phyloP scores from a whole-genome alignment of 2,888 invertebrate species.

The Leucophora obtusa region DNA sequence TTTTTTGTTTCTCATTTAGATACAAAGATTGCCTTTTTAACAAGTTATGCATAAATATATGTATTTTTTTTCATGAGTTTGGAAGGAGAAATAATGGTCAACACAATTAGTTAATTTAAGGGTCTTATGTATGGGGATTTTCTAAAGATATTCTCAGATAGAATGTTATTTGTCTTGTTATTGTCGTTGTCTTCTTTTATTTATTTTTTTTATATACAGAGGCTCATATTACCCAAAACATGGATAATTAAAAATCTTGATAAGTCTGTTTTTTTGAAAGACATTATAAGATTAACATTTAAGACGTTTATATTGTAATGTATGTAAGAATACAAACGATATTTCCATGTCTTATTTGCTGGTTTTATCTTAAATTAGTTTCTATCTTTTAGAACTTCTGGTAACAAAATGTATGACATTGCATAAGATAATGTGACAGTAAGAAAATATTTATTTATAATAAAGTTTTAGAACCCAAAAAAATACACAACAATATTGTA shows the following conservation, averaged over 20 bases:
- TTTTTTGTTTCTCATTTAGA: background rate
- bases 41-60: conserved; percentile 24
- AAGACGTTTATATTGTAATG: conserved; percentile 37
- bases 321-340: conserved; percentile 6
- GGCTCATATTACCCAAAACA: conserved; percentile 56
- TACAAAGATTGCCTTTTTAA: conserved; percentile 21
- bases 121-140: conserved; percentile 28
- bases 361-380: conserved; percentile 59
- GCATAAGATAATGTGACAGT: conserved; percentile 49
- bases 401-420: conserved; percentile 31
- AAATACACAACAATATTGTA: background rate
- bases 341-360: conserved; percentile 39
- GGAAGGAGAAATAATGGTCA: conserved; percentile 51
- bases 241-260: conserved; percentile 64
- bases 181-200: conserved; percentile 64
- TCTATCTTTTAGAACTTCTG: conserved; percentile 17
- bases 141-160: conserved; percentile 26
- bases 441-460: conserved; percentile 42
- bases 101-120: conserved; percentile 63
- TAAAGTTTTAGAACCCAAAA: conserved; percentile 29
- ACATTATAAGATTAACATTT: conserved; percentile 54
- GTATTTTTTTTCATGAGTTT: background rate
- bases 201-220: conserved; percentile 67
- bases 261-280: conserved; percentile 41
- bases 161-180: conserved; percentile 38